phyloP scores from a whole-genome alignment of 2,113 vertebrate genomes.

The Indicator indicator region DNA sequence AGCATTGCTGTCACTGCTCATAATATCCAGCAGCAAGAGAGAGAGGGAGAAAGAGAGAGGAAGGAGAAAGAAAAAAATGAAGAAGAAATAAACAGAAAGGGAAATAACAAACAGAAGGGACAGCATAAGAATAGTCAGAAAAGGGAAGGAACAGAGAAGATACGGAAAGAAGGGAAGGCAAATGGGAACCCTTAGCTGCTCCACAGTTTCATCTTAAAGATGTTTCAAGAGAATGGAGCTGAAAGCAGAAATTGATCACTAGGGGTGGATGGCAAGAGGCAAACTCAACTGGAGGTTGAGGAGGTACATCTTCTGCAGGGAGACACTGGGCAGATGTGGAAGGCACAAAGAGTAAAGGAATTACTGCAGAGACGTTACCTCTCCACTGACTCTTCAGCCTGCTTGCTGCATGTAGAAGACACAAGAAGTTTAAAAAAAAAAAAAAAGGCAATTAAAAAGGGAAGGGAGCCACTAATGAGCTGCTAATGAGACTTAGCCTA shows the following conservation, averaged over 20 bases:
- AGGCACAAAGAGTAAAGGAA: not conserved
- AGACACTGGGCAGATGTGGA: not conserved
- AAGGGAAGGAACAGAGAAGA: not conserved
- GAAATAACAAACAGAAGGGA: not conserved
- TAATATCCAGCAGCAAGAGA: constrained; percentile 31
- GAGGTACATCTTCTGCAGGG: not conserved
- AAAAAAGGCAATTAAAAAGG: not conserved
- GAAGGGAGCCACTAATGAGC: not conserved
- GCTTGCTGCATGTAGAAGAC: not conserved
- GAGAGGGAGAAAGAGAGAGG: not conserved
- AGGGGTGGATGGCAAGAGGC: not conserved
- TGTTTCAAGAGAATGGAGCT: not conserved
- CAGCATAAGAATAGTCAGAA: not conserved
- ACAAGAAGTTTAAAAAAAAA: not conserved
- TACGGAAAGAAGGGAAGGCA: not conserved
- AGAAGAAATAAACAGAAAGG: not conserved
- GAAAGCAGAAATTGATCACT: not conserved
- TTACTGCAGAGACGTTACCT: not conserved
- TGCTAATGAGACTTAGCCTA: not conserved
- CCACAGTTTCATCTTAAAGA: not conserved
- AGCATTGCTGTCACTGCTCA: constrained; percentile 43
- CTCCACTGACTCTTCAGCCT: not conserved
- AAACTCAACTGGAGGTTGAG: not conserved
- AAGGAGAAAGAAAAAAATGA: not conserved
- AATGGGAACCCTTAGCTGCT: not conserved